A percentile compares a stretch with the other conserved stretches of the same genome.
Evolutionary conservation across 2,888 invertebrate genomes (phyloP).

Genomic region (Chrysotoxum bicinctum): DNA sequence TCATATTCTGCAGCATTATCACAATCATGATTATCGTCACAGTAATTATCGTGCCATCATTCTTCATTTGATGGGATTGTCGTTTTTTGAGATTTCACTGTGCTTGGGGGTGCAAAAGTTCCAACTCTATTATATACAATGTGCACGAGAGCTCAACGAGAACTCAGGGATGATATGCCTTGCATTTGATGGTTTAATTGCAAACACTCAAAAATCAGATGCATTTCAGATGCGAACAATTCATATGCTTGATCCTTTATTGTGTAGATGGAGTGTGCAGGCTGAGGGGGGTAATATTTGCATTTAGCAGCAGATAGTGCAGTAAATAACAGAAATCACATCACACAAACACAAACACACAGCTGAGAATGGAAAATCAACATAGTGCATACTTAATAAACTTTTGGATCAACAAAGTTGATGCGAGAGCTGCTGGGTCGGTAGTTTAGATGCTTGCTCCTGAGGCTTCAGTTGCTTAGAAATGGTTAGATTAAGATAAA

Average conservation of each 20-base stretch:
- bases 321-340: neutral
- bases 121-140: neutral
- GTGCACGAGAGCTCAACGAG: neutral
- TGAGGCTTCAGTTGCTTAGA: too few relatives aligned
- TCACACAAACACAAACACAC: neutral
- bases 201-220: conserved; percentile 61
- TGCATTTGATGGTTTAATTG: conserved; percentile 61
- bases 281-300: neutral
- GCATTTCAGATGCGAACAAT: conserved; percentile 28
- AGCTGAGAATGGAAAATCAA: neutral
- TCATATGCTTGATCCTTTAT: neutral
- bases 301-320: neutral
- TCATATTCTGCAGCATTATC: neutral
- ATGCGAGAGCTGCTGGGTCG: neutral
- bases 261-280: neutral
- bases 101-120: conserved; percentile 8
- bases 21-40: neutral
- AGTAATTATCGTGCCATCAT: neutral
- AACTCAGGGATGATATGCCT: conserved; percentile 19
- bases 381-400: neutral
- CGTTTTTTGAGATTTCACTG: neutral
- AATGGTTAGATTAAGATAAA: too few relatives aligned
- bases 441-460: too few relatives aligned
- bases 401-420: neutral
- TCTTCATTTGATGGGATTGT: neutral